These are phyloP conservation scores for Chlorodrepanis virens DNA, from an alignment of 2,113 vertebrate genomes.

Conservation along the genomic window DNA sequence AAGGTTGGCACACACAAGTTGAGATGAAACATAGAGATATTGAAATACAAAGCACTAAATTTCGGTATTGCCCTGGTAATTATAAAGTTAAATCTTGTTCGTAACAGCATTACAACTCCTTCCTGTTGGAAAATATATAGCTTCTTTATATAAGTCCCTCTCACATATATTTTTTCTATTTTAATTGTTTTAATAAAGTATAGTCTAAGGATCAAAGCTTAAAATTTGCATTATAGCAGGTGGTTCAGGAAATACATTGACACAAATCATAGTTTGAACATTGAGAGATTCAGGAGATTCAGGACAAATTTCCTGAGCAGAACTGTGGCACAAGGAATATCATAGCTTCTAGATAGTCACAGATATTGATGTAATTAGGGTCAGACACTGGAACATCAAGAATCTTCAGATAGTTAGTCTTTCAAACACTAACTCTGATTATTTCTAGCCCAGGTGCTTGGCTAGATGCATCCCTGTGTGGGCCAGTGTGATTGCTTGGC, in stretches of 20 bases:
- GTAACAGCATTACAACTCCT: not conserved
- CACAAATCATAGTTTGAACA: not conserved
- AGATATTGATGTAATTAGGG: not conserved
- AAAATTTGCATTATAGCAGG: not conserved
- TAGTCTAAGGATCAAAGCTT: not conserved
- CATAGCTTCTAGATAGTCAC: not conserved
- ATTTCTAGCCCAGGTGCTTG: not conserved
- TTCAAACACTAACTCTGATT: not conserved
- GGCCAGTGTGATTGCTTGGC: not conserved
- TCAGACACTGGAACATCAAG: not conserved
- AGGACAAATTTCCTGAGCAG: not conserved
- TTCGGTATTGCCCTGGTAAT: not conserved
- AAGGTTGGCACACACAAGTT: not conserved
- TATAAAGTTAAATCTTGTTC: not conserved
- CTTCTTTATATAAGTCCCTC: not conserved
- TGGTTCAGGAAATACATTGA: slow-evolving; percentile 9
- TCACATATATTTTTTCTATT: not conserved
- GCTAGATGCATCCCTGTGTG: not conserved
- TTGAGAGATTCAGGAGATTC: not conserved
- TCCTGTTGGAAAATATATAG: not conserved
- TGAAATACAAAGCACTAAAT: not conserved
- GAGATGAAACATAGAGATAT: not conserved
- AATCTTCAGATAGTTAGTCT: not conserved
- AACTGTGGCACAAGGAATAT: not conserved
- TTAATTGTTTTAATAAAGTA: slow-evolving; percentile 62